phyloP scores from a whole-genome alignment of 2,113 vertebrate genomes.

The Echinops telfairi region DNA sequence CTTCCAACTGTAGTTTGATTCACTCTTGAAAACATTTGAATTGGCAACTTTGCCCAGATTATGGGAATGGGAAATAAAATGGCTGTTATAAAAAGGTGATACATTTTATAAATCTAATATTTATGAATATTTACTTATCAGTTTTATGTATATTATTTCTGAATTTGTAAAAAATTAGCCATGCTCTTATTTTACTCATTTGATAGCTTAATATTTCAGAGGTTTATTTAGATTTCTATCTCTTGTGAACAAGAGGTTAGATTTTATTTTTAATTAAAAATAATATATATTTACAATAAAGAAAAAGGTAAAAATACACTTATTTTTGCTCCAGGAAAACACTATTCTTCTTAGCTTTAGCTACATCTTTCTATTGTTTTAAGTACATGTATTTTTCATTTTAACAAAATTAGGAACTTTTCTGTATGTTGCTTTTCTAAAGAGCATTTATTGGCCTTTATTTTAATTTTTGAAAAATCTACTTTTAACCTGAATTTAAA shows the following conservation, averaged over 20 bases:
- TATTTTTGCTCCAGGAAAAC: neutral
- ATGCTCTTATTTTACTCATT: conserved; percentile 7
- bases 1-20: neutral
- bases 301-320: neutral
- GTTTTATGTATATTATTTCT: neutral
- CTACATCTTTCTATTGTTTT: neutral
- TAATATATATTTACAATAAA: neutral
- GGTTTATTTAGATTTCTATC: neutral
- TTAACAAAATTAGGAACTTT: neutral
- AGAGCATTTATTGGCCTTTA: neutral
- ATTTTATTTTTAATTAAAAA: neutral
- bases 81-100: neutral
- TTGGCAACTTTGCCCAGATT: neutral
- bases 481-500: neutral
- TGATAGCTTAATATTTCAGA: neutral
- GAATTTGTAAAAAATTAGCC: neutral
- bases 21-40: neutral
- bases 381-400: neutral
- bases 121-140: neutral
- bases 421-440: neutral
- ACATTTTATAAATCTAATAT: neutral
- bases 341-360: neutral
- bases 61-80: neutral
- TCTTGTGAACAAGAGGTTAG: neutral
- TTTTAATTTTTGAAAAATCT: neutral